Conservation (phyloP, 2,113 vertebrate species). For the Zingel zingel region DNA sequence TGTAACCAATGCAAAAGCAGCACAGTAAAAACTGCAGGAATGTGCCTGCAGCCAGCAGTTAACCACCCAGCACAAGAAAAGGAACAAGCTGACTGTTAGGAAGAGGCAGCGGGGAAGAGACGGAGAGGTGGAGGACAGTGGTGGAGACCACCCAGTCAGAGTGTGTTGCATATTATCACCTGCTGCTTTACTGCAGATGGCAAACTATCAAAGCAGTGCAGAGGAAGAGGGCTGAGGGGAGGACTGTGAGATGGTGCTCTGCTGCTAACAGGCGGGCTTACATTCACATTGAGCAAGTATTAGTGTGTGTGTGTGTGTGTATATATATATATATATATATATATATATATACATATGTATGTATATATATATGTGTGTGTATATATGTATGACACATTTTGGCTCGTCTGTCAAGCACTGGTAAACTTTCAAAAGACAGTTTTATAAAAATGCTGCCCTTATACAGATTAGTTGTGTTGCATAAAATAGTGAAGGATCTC, state of each 20-base stretch:
- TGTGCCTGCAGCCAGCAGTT: constrained; percentile 9
- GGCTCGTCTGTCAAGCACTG: not conserved
- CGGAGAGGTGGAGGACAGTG: constrained; percentile 41
- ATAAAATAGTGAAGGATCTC: not conserved
- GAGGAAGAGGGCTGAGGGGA: not conserved
- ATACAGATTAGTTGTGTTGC: not conserved
- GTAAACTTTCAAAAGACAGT: not conserved
- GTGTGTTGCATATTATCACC: constrained; percentile 65
- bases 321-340: too few species aligned
- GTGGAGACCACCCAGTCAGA: constrained; percentile 75
- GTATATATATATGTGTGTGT: too few species aligned
- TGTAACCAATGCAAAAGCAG: constrained; percentile 2
- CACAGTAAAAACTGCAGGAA: constrained; percentile 15
- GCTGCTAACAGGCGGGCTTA: constrained; percentile 2
- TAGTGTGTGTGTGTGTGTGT: too few species aligned
- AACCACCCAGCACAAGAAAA: not conserved
- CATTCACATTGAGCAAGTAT: not conserved
- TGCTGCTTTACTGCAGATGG: constrained; percentile 75
- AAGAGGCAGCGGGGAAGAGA: constrained; percentile 3
- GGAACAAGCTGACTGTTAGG: constrained; percentile 1
- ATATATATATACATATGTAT: too few species aligned
- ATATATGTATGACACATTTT: not conserved
- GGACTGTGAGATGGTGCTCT: not conserved
- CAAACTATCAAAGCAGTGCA: constrained; percentile 58
- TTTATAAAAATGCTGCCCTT: not conserved